Conservation (phyloP, 1,140 invertebrate genomes). For the Papilio dardanus region DNA sequence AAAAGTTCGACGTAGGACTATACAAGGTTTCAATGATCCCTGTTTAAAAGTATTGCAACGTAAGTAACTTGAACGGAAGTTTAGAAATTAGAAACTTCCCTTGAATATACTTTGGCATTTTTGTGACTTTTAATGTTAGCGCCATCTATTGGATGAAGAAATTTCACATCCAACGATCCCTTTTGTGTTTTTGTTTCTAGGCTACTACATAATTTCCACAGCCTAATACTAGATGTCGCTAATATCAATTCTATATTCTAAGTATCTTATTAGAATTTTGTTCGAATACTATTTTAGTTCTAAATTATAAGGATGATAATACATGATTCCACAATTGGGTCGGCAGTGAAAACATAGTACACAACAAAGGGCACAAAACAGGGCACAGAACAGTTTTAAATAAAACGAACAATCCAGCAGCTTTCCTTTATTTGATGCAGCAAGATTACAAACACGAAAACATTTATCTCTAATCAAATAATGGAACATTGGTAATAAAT, state of each 20-base stretch:
- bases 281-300: too few species aligned
- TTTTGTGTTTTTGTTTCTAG: background rate
- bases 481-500: background rate
- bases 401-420: conserved; percentile 28
- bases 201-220: background rate
- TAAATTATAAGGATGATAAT: too few species aligned
- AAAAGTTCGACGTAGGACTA: background rate
- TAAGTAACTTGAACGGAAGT: background rate
- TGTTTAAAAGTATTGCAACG: background rate
- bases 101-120: background rate
- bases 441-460: conserved; percentile 36
- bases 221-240: background rate
- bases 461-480: conserved; percentile 22
- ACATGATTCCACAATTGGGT: too few species aligned
- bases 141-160: background rate
- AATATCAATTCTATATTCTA: background rate
- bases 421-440: conserved; percentile 33
- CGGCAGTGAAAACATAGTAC: too few species aligned
- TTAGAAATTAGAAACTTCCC: background rate
- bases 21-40: background rate
- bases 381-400: too few species aligned
- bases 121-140: background rate
- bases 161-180: background rate
- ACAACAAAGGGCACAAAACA: too few species aligned
- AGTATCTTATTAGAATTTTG: too few species aligned